These are phyloP conservation scores for Diogma glabrata DNA, from an alignment of 2,888 invertebrate species.

Conservation along the genomic window DNA sequence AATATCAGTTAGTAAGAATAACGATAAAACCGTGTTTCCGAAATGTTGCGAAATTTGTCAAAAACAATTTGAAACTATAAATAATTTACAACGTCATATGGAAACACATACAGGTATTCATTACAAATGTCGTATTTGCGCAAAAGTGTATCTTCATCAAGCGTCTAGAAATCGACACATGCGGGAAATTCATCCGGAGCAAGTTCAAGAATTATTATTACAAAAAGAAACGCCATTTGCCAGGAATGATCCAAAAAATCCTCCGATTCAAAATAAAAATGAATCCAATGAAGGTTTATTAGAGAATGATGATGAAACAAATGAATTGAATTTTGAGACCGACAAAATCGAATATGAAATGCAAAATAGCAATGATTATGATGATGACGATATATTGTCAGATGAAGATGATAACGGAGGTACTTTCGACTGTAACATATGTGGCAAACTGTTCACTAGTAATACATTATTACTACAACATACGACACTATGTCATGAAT, in stretches of 20 bases:
- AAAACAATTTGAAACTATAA: conserved; percentile 3
- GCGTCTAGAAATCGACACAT: conserved; percentile 9
- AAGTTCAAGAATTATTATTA: background rate
- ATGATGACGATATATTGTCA: background rate
- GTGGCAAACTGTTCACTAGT: background rate
- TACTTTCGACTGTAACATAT: background rate
- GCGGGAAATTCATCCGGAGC: background rate
- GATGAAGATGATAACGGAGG: background rate
- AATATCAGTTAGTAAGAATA: too few species aligned
- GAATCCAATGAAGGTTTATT: background rate
- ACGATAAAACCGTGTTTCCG: too few species aligned
- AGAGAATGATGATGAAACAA: background rate
- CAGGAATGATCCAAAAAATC: conserved; percentile 4
- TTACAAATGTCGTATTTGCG: conserved; percentile 7
- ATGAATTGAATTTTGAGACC: too few species aligned
- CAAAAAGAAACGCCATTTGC: conserved; percentile 1
- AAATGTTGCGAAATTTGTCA: background rate
- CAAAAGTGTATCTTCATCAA: background rate
- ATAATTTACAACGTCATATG: conserved; percentile 3
- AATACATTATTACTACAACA: too few species aligned
- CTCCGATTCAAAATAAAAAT: background rate
- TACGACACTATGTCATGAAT: background rate
- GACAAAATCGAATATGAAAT: background rate
- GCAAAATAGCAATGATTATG: background rate
- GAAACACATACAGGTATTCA: background rate